Percentiles rank a stretch among this genome's conserved stretches.
Conservation (phyloP, 2,888 invertebrate genomes). For the Ditula angustiorana region DNA sequence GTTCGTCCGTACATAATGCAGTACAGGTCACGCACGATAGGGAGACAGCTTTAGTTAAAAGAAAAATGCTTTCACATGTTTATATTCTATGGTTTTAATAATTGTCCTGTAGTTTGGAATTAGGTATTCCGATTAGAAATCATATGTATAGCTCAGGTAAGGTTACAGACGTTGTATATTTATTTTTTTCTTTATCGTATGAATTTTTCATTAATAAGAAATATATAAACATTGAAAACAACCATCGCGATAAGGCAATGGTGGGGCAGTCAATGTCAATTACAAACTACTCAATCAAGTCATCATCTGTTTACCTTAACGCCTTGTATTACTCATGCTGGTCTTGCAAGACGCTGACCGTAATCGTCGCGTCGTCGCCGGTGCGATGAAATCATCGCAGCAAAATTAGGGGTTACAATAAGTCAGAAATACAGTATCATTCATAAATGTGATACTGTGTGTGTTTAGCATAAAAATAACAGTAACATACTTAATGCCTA, state of each 20-base stretch:
- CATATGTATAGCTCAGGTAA: no score
- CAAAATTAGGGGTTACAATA: constrained; percentile 35
- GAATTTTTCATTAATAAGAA: neutral
- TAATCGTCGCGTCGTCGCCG: constrained; percentile 15
- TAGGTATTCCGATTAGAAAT: no score
- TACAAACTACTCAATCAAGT: constrained; percentile 3
- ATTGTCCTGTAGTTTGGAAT: no score
- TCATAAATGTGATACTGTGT: neutral
- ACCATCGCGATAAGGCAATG: neutral
- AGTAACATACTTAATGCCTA: neutral
- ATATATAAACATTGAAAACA: neutral
- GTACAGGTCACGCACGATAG: no score
- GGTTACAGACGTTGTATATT: no score
- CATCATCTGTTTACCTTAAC: constrained; percentile 24
- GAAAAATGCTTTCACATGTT: no score
- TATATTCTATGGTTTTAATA: no score
- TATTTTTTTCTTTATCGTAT: no score
- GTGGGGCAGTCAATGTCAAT: constrained; percentile 27
- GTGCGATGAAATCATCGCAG: constrained; percentile 34
- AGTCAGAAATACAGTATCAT: neutral
- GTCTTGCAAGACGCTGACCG: constrained; percentile 23
- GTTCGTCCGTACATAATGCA: no score
- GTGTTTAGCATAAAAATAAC: neutral
- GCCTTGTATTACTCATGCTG: constrained; percentile 29
- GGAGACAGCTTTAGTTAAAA: no score